Evolutionary conservation across 2,797 vertebrate genomes (phyloP).

Genomic region (Nyctalus aviator): DNA sequence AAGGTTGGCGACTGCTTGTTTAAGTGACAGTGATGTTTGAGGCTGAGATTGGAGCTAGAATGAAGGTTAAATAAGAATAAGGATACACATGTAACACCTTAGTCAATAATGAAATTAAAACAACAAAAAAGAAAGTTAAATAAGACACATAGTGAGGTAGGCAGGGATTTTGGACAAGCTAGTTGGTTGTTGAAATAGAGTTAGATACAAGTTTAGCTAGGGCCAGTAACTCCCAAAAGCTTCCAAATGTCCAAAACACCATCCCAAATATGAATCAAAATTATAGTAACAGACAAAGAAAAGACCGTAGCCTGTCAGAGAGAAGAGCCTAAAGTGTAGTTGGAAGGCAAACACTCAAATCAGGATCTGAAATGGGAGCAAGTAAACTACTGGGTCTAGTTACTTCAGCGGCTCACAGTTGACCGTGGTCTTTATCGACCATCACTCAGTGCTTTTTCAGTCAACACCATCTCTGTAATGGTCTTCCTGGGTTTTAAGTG

Average conservation of each 20-base stretch:
- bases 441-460: neutral
- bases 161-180: neutral
- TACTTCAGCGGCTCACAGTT: neutral
- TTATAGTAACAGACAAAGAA: neutral
- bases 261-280: slow-evolving; percentile 18
- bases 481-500: neutral
- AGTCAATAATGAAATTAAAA: too few species aligned
- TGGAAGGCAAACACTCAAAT: neutral
- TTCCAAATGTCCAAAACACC: neutral
- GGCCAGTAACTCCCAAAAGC: slow-evolving; percentile 10
- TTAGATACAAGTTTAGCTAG: neutral
- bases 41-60: neutral
- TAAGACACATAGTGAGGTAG: neutral
- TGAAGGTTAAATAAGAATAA: neutral
- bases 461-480: neutral
- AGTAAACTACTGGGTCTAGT: neutral
- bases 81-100: too few species aligned
- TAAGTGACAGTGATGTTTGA: neutral
- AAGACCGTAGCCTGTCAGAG: neutral
- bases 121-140: neutral
- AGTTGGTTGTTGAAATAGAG: neutral
- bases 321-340: neutral
- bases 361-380: neutral
- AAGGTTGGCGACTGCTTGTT: neutral
- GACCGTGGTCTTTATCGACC: neutral